Evolutionary conservation across 2,113 vertebrate species (phyloP), one percentile per base, ranked within the genome.

Genomic region (Petromus typicus): DNA sequence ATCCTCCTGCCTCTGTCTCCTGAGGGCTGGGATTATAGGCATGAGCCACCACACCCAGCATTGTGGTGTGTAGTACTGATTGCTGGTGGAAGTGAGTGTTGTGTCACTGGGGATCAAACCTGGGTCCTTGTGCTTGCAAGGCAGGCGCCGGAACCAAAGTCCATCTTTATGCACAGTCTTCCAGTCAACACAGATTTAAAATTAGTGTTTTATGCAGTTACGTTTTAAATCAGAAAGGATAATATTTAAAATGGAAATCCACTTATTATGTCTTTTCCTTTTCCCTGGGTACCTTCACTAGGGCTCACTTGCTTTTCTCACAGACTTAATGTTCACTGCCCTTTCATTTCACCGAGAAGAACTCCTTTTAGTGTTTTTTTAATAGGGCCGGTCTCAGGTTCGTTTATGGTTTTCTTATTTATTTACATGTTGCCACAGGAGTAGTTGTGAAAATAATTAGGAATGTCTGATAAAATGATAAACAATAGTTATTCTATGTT

Each of bases 391-490:
- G 17, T 37, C 67, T 93, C 57, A 54, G 30, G 11, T 91, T 86
- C 34, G 73, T 66, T 90, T 89, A 64, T 64, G 92, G 45, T 0
- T 71, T 92, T 86, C 83, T 95, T 57, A 75, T 66, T 88, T 91
- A 80, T 34, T 96, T 95, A 32, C 4, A 40, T 59, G 27, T 56
- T 88, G 45, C 73, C 43, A 40, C 14, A 81, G 1, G 12, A 56
- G 34, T 80, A 32, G 34, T 48, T 81, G 78, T 64, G 18, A 83
- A 92, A 94, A 89, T 67, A 32, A 45, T 96, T 61, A 81, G 18
- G 73, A 89, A 57, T 87, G 23, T 63, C 56, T 59, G 87, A 89
- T 57, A 94, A 95, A 93, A 89, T 82, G 37, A 93, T 89, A 95
- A 94, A 83, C 12, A 92, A 64, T 59, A 81, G 92, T 95, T 80